Evolutionary conservation across 2,113 vertebrate genomes (phyloP), one percentile per base, ranked within the genome.

Genomic region (Psilopsiagon aymara): DNA sequence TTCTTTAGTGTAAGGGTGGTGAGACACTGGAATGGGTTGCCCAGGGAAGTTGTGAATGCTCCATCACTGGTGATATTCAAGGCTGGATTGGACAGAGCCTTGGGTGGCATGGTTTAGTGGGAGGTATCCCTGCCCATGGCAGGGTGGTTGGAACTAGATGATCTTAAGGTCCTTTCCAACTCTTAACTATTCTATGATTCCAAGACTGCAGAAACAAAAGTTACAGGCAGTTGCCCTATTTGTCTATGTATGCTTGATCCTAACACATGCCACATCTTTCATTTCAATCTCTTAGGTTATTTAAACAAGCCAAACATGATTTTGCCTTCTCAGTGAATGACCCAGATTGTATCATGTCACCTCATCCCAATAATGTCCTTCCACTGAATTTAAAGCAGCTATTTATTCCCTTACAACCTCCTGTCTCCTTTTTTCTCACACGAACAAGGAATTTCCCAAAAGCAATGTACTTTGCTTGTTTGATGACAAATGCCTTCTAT

Each of bases 401-500:
- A 27, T 92, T 86, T 83, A 47, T 73, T 73, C 73, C 35, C 39
- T 84, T 82, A 41, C 49, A 31, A 17, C n/a, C 67, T 90, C 25
- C 25, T 74, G 25, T 90, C 63, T 75, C 27, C 25, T 19, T 79
- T 39, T 55, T 63, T 52, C 55, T 74, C 25, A 39, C 2, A 0
- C 33, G 68, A 78, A 39, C 43, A 87, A 94, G 64, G 67, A 91
- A 76, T 73, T 78, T 47, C 35, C 66, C 16, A 29, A 90, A 41
- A 94, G 59, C 75, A 85, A 24, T 60, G 46, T 33, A 18, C 79
- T 37, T 63, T 69, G 15, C 86, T 88, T 79, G 13, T 85, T 92
- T 88, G 53, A 80, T 96, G 79, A 94, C 46, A 94, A 43, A 96
- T 90, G 29, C 41, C 28, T 89, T 90, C 80, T 88, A 8, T 74